Evolutionary conservation across 1,140 invertebrate genomes (phyloP).

Genomic region (Drosophila pseudoananassae): DNA sequence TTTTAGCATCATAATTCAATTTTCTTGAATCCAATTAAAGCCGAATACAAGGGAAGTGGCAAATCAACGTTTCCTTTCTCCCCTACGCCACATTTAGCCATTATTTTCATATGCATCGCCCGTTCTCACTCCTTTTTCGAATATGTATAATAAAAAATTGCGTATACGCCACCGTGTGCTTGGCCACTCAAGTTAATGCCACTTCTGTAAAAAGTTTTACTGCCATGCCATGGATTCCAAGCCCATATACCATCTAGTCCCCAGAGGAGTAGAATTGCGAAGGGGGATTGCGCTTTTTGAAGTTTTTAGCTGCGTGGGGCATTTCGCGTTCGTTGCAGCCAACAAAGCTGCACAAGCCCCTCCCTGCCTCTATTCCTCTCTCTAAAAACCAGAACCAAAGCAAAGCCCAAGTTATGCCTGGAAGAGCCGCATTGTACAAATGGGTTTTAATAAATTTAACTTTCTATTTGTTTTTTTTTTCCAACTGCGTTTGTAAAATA

Average conservation of each 20-base stretch:
- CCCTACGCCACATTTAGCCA: slow-evolving; percentile 1
- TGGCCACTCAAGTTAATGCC: slow-evolving; percentile 67
- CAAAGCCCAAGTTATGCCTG: slow-evolving; percentile 57
- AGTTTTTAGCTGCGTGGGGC: slow-evolving; percentile 73
- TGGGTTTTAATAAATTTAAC: slow-evolving; percentile 72
- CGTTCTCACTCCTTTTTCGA: slow-evolving; percentile 30
- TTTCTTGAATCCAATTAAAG: slow-evolving; percentile 24
- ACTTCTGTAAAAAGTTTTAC: slow-evolving; percentile 60
- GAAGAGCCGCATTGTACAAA: slow-evolving; percentile 67
- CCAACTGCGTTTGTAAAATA: slow-evolving; percentile 27
- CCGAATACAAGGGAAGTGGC: slow-evolving; percentile 15
- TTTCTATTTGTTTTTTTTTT: slow-evolving; percentile 26
- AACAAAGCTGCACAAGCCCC: slow-evolving; percentile 46
- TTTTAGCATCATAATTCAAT: not conserved
- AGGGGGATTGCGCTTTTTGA: slow-evolving; percentile 59
- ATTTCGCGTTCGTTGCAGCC: slow-evolving; percentile 68
- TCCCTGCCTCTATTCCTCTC: not conserved
- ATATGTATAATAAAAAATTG: slow-evolving; percentile 42
- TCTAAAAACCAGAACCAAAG: not conserved
- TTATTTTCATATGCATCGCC: slow-evolving; percentile 19
- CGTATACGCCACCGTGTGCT: slow-evolving; percentile 60
- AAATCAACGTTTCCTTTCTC: slow-evolving; percentile 22
- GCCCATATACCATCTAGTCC: slow-evolving; percentile 20
- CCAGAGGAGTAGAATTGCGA: slow-evolving; percentile 4
- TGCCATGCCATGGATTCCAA: slow-evolving; percentile 55